Evolutionary conservation across 2,888 invertebrate species (phyloP), one percentile per base, ranked within the genome.

Genomic region (Galerucella pusilla): DNA sequence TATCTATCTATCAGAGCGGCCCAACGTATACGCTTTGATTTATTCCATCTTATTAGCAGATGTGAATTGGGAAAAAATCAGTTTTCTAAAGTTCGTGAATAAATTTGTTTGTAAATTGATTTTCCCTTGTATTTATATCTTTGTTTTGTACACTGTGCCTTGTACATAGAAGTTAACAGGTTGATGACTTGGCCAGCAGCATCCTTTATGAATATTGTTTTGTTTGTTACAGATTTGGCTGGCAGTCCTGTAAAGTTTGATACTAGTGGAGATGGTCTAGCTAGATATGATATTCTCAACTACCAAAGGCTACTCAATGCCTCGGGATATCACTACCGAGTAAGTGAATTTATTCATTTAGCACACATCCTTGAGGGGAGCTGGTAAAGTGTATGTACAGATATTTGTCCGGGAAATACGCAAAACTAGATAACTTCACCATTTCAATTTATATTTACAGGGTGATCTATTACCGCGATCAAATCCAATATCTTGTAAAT

Each of bases 221-320:
- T 77, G 66, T 81, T 77, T 77, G 64, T 88, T 88, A 20, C 88
- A 93, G 93, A 93, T 88, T 86, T 90, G 64, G 92, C 91, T 69
- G 93, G 92, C 68, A 92, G 91, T 80, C 89, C 90, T 79, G 92
- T 93, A 11, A 90, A 91, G 83, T 93, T 94, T 85, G 93, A 94
- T 86, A 88, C 89, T 64, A 90, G 92, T 82, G 94, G 94, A 0
- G 94, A 94, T 84, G 93, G 94, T 9, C 87, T 93, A 71, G 92
- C 93, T 6, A 90, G 93, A 65, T 94, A 94, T 86, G 93, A 92
- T 80, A 92, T 94, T 79, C 91, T 92, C 81, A 94, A 94, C 86
- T 93, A 91, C 85, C 92, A 92, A 84, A 88, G 89, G 78, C 84
- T 89, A 74, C 83, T 85, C 73, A 88, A 88, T 78, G 85, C 86